A percentile compares a stretch with the other conserved stretches of the same genome.
phyloP scores from a whole-genome alignment of 2,113 vertebrate species.

The Dipodomys spectabilis region DNA sequence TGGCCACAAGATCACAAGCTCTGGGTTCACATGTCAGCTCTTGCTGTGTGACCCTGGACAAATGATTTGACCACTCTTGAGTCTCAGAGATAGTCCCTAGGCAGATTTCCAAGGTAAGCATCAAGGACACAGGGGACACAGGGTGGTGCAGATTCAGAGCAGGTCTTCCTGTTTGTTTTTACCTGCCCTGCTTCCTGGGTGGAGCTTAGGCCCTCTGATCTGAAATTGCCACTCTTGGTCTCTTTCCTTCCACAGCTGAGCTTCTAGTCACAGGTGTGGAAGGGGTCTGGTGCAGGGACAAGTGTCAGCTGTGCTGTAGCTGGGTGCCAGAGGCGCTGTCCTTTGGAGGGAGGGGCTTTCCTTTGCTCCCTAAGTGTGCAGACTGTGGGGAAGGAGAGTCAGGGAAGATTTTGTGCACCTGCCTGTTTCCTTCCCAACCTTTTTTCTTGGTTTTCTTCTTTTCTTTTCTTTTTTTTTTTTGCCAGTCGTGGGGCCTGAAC shows the following conservation, averaged over 20 bases:
- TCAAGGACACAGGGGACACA: not conserved
- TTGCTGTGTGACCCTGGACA: not conserved
- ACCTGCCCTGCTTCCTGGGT: too few relatives aligned
- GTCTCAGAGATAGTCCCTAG: fast-evolving
- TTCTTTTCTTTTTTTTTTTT: not conserved
- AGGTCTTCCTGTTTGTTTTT: not conserved
- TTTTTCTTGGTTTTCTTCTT: too few relatives aligned
- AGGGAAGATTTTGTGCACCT: not conserved
- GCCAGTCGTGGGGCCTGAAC: too few relatives aligned
- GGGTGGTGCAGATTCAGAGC: not conserved
- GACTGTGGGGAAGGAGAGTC: not conserved
- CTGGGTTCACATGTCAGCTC: not conserved
- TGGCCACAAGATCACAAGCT: not conserved
- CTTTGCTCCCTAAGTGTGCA: not conserved
- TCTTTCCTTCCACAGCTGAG: not conserved
- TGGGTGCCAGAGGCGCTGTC: not conserved
- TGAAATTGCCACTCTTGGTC: too few relatives aligned
- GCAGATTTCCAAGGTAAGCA: not conserved
- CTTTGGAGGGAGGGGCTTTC: not conserved
- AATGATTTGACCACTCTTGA: not conserved
- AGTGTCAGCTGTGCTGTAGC: not conserved
- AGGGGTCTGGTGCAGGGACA: not conserved
- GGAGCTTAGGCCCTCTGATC: too few relatives aligned
- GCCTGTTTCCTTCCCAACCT: too few relatives aligned
- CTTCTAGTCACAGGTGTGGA: not conserved